Evolutionary conservation across 2,888 invertebrate genomes (phyloP).

Genomic region (Phaedon cochleariae): DNA sequence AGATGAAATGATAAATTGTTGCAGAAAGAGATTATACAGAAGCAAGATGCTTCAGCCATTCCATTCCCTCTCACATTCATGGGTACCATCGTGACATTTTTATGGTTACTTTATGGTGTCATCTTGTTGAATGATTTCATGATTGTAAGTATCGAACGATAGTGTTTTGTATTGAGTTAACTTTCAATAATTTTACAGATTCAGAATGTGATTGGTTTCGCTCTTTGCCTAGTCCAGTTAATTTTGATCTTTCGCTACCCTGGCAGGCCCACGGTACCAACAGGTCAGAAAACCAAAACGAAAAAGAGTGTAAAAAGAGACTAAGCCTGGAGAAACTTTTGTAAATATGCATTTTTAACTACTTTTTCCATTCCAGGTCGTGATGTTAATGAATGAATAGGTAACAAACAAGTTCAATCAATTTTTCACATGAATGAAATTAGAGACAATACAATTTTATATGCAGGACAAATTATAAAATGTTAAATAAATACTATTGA

Average conservation of each 20-base stretch:
- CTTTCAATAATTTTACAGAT: conserved; percentile 65
- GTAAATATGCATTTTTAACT: conserved; percentile 14
- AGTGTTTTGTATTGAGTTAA: background rate
- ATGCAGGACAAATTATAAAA: background rate
- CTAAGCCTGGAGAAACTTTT: conserved; percentile 14
- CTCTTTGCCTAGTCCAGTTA: conserved; percentile 71
- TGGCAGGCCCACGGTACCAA: conserved; percentile 24
- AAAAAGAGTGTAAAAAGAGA: conserved; percentile 36
- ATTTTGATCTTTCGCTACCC: conserved; percentile 77
- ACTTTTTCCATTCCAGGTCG: conserved; percentile 36
- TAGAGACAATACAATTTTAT: background rate
- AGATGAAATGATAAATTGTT: conserved; percentile 52
- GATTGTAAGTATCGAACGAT: conserved; percentile 67
- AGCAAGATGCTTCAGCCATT: conserved; percentile 84
- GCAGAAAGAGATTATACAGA: conserved; percentile 78
- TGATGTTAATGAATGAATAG: background rate
- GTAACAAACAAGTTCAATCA: background rate
- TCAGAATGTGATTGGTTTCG: conserved; percentile 75
- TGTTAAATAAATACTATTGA: background rate
- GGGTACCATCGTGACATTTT: conserved; percentile 78
- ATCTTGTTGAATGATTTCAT: conserved; percentile 79
- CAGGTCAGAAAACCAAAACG: conserved; percentile 39
- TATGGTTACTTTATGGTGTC: conserved; percentile 85
- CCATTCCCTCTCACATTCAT: conserved; percentile 89
- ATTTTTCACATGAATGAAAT: background rate